These are phyloP conservation scores for Strigamia transsilvanica DNA, from an alignment of 2,888 invertebrate genomes.

Conservation along the genomic window DNA sequence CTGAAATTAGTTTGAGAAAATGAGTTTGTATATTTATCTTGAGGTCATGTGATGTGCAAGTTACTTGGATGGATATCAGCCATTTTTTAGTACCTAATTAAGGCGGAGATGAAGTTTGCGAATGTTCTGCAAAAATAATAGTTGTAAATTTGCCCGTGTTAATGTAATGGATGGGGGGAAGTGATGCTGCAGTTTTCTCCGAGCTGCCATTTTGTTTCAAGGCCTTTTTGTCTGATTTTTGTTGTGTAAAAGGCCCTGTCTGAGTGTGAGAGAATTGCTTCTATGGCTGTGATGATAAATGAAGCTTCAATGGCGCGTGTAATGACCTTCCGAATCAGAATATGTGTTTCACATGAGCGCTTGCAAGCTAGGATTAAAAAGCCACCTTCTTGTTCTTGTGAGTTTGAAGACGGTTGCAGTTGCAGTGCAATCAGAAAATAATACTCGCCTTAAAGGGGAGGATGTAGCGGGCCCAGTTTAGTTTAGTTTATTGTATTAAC, in stretches of 20 bases:
- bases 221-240: not conserved
- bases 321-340: constrained; percentile 49
- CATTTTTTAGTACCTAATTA: constrained; percentile 3
- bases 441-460: not conserved
- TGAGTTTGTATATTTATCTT: constrained; percentile 3
- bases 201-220: not conserved
- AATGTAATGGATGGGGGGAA: not conserved
- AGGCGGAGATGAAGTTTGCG: constrained; percentile 3
- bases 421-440: constrained; percentile 1
- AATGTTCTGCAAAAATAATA: not conserved
- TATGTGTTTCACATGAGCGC: constrained; percentile 48
- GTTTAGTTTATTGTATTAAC: too few species aligned
- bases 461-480: too few species aligned
- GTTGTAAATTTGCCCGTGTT: not conserved
- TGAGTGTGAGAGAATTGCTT: constrained; percentile 35
- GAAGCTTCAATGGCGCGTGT: constrained; percentile 46
- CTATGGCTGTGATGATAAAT: constrained; percentile 41
- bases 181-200: not conserved
- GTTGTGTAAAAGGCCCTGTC: constrained; percentile 10
- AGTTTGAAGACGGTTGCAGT: not conserved
- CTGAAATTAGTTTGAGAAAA: constrained; percentile 21
- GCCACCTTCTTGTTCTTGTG: constrained; percentile 20
- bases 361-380: constrained; percentile 46
- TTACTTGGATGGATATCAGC: not conserved
- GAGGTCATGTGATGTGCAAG: constrained; percentile 17